Conservation (phyloP, 2,888 invertebrate genomes). For the Diaperis boleti region DNA sequence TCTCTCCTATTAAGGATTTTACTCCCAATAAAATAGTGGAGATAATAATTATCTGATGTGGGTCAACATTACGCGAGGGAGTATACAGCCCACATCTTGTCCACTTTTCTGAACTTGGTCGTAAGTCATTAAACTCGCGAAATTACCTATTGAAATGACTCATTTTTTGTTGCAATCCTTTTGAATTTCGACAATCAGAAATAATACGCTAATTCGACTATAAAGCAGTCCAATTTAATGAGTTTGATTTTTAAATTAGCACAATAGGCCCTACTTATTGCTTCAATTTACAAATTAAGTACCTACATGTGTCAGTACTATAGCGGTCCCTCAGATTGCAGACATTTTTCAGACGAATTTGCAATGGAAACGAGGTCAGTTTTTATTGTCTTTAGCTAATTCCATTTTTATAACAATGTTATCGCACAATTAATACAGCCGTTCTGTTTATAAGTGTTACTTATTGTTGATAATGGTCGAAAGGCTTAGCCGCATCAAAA, state of each 20-base stretch:
- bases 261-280: constrained; percentile 7
- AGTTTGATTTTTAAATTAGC: not conserved
- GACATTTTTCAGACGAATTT: too few species aligned
- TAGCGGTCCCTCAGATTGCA: too few species aligned
- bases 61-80: not conserved
- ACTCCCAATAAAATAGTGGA: not conserved
- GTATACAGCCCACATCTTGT: not conserved
- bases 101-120: not conserved
- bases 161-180: too few species aligned
- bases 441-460: not conserved
- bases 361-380: not conserved
- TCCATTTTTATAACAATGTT: not conserved
- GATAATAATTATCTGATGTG: constrained; percentile 6
- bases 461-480: too few species aligned
- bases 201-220: not conserved
- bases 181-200: not conserved
- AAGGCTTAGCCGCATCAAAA: too few species aligned
- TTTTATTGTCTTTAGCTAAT: not conserved
- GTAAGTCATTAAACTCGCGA: not conserved
- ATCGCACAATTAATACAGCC: not conserved
- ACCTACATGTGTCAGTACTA: not conserved
- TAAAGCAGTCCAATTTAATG: not conserved
- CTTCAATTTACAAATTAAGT: constrained; percentile 1
- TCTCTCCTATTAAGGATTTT: not conserved
- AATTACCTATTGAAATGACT: not conserved